Conservation (phyloP, 2,113 vertebrate species). For the Corythornis cristatus region DNA sequence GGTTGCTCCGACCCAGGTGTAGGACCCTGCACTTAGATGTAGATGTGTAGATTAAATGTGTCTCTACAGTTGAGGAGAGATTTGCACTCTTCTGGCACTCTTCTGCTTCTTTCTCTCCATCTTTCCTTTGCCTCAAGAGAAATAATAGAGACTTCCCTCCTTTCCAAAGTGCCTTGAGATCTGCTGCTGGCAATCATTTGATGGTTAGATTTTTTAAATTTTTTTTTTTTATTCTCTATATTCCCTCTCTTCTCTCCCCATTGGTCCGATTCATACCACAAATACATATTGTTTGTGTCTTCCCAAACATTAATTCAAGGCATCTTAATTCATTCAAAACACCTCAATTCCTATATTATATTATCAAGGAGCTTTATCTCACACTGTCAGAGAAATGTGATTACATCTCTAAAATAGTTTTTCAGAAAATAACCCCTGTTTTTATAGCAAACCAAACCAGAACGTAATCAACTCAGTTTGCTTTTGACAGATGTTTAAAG, state of each 20-base stretch:
- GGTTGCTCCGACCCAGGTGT: too few relatives aligned
- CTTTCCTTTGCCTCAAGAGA: neutral
- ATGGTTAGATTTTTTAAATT: neutral
- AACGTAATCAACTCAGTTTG: conserved; percentile 49
- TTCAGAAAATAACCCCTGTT: conserved; percentile 25
- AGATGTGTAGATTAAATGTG: neutral
- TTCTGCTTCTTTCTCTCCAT: neutral
- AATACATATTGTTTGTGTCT: neutral
- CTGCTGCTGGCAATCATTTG: neutral
- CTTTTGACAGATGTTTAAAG: conserved; percentile 66
- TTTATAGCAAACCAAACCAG: conserved; percentile 60
- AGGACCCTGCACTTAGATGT: too few relatives aligned
- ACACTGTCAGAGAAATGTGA: conserved; percentile 53
- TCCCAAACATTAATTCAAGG: conserved; percentile 2
- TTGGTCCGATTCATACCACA: neutral
- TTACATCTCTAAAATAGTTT: conserved; percentile 42
- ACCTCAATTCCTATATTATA: conserved; percentile 24
- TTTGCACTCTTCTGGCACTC: neutral
- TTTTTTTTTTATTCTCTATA: neutral
- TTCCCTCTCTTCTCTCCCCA: neutral
- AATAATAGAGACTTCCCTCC: neutral
- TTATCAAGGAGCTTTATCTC: conserved; percentile 33
- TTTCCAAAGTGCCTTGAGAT: neutral
- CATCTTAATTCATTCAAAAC: conserved; percentile 27
- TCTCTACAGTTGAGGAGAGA: neutral